Conservation (phyloP, 2,888 invertebrate species). For the Idaea aversata region DNA sequence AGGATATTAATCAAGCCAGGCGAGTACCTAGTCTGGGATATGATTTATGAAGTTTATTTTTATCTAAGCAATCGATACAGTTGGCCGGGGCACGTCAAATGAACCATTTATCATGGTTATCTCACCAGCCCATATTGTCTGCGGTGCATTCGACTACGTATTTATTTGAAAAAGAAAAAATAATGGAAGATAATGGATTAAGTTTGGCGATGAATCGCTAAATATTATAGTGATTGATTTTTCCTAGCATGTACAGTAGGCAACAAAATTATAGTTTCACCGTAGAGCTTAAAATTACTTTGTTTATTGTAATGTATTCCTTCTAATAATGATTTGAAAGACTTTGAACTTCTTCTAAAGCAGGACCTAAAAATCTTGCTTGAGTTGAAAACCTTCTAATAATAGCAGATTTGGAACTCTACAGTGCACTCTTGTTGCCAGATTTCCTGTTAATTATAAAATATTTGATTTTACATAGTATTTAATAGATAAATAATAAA, state of each 20-base stretch:
- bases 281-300: too few species aligned
- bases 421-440: too few species aligned
- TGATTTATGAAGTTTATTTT: slow-evolving; percentile 53
- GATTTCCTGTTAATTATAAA: too few species aligned
- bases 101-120: slow-evolving; percentile 68
- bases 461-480: too few species aligned
- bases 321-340: too few species aligned
- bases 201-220: slow-evolving; percentile 13
- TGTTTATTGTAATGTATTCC: background rate
- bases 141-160: slow-evolving; percentile 41
- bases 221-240: slow-evolving; percentile 2
- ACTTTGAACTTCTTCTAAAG: too few species aligned
- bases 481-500: too few species aligned
- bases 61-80: slow-evolving; percentile 62
- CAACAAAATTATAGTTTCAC: too few species aligned
- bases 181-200: slow-evolving; percentile 28
- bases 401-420: too few species aligned
- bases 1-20: slow-evolving; percentile 33
- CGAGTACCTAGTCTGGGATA: slow-evolving; percentile 29
- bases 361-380: too few species aligned
- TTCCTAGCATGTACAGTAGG: slow-evolving; percentile 2
- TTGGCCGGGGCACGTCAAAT: slow-evolving; percentile 55
- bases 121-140: slow-evolving; percentile 56
- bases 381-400: too few species aligned
- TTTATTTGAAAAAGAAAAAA: slow-evolving; percentile 27